Evolutionary conservation across 1,140 invertebrate species (phyloP), one percentile per base, ranked within the genome.

Genomic region (Drosophila melanogaster): DNA sequence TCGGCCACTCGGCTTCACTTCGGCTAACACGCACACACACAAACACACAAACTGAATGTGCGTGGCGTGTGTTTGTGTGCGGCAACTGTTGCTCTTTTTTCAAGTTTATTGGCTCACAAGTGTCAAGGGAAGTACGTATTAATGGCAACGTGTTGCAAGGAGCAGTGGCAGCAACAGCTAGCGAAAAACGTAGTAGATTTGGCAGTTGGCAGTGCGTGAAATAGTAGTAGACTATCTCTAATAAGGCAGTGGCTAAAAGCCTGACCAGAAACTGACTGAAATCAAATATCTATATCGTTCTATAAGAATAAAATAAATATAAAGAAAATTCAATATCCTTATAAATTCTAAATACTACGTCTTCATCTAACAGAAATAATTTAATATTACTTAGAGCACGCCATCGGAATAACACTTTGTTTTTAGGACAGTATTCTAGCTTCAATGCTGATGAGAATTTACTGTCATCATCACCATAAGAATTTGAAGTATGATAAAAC

Each of bases 81-180:
- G 76, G 81, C 85, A 90, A 90, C 85, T 90, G 85, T 90, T 90
- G 85, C 85, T 90, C 85, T 90, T 90, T 90, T 86, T 89, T 80
- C 77, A 90, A 89, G 85, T 89, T 89, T 90, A 89, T 90, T 90
- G 84, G 85, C 84, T 89, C 84, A 78, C 85, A 89, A 90, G 85
- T 90, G 84, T 87, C 80, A 89, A 89, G 86, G 84, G 85, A 89
- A 90, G 79, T 90, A 89, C 74, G 79, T 89, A 87, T 77, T 89
- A 89, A 89, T 87, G 79, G 84, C 84, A 87, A 87, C 84, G 84
- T 89, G 84, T 87, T 87, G 84, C 84, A 71, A 76, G 58, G 41
- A 59, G 37, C 40, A 37, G 22, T 15, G 40, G 24, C 54, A 71
- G 50, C 57, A 79, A 43, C 71, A 65, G 51, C 47, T 47, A 37